Evolutionary conservation across 2,888 invertebrate species (phyloP).

Genomic region (Calliscelio sp.): DNA sequence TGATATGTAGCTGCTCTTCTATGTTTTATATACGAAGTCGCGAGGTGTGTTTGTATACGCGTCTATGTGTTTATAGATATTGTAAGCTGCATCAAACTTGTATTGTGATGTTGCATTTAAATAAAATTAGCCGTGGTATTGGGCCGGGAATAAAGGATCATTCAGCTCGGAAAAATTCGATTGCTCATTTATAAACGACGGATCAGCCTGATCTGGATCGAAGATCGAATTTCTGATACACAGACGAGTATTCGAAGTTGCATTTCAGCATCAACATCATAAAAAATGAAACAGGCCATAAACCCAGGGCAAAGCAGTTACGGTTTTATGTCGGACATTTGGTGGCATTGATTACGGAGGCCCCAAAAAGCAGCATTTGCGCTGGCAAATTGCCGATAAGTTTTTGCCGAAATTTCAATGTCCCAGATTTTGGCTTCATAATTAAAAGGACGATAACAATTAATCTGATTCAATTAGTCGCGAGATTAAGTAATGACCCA

Average conservation of each 20-base stretch:
- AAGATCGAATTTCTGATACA: too few relatives aligned
- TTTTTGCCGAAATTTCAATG: not conserved
- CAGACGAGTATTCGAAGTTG: too few relatives aligned
- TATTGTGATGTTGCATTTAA: conserved; percentile 40
- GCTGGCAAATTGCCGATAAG: conserved; percentile 39
- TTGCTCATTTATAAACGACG: too few relatives aligned
- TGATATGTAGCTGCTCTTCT: conserved; percentile 65
- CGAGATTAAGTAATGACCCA: not conserved
- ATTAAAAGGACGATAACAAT: conserved; percentile 27
- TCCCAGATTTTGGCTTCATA: not conserved
- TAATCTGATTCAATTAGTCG: not conserved
- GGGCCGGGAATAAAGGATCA: not conserved
- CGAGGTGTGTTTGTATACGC: conserved; percentile 59
- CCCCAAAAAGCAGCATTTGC: conserved; percentile 19
- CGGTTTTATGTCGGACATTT: conserved; percentile 37
- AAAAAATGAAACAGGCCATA: conserved; percentile 25
- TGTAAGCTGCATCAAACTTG: conserved; percentile 23
- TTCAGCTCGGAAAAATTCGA: not conserved
- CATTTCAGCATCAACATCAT: too few relatives aligned
- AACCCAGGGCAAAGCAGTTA: conserved; percentile 40
- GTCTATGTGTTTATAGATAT: conserved; percentile 56
- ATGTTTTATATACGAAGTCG: not conserved
- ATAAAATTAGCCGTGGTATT: conserved; percentile 55
- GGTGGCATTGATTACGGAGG: conserved; percentile 4
- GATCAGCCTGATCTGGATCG: too few relatives aligned